phyloP scores from a whole-genome alignment of 2,113 vertebrate genomes.

The Phylloscopus trochilus region DNA sequence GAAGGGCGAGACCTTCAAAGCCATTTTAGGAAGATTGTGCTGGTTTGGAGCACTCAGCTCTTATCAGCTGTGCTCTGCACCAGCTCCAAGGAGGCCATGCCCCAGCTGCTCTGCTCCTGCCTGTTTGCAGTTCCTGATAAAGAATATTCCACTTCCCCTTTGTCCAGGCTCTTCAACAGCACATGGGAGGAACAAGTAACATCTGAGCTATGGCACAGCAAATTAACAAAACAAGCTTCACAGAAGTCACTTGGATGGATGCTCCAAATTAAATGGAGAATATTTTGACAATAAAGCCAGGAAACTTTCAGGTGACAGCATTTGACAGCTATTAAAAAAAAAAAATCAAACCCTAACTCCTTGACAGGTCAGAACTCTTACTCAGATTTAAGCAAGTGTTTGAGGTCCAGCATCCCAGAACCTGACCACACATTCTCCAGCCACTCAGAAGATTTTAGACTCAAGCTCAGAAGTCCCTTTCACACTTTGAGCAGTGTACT shows the following conservation, averaged over 20 bases:
- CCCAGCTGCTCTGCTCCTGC: neutral
- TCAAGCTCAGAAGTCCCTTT: neutral
- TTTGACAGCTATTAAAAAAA: neutral
- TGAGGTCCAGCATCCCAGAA: neutral
- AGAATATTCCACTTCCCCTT: neutral
- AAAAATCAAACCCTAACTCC: neutral
- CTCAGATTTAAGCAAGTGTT: neutral
- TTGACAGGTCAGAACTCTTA: neutral
- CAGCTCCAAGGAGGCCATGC: neutral
- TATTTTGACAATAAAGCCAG: neutral
- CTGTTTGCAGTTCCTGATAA: slow-evolving; percentile 45
- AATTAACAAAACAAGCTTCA: neutral
- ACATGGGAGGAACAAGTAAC: neutral
- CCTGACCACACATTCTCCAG: neutral
- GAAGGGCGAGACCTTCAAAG: neutral
- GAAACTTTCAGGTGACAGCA: neutral
- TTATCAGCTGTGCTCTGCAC: slow-evolving; percentile 28
- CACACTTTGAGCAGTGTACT: neutral
- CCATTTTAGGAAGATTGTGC: neutral
- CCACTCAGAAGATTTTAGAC: neutral
- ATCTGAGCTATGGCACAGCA: neutral
- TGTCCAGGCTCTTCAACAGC: neutral
- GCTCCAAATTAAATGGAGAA: neutral
- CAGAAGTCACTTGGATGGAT: neutral
- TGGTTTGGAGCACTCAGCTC: neutral